phyloP scores from a whole-genome alignment of 2,888 invertebrate genomes.

The Limenitis arthemis region DNA sequence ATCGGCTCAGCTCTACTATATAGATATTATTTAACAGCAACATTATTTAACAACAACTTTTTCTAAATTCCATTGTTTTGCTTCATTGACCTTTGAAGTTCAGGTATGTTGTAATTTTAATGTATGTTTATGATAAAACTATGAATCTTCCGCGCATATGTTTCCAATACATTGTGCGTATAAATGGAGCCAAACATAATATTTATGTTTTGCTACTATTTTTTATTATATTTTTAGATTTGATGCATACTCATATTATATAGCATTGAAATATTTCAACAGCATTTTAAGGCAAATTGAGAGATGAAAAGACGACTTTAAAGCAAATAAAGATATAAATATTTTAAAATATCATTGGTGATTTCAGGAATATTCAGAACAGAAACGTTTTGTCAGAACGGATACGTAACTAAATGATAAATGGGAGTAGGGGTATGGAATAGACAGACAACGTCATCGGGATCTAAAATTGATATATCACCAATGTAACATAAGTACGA shows the following conservation, averaged over 20 bases:
- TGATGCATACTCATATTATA: too few species aligned
- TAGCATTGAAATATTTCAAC: too few species aligned
- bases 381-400: neutral
- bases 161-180: slow-evolving; percentile 1
- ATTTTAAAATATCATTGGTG: too few species aligned
- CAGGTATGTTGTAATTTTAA: neutral
- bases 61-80: neutral
- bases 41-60: too few species aligned
- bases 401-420: slow-evolving; percentile 1
- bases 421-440: slow-evolving; percentile 4
- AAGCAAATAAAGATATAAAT: too few species aligned
- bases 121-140: neutral
- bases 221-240: too few species aligned
- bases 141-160: neutral
- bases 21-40: too few species aligned
- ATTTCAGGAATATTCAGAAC: neutral
- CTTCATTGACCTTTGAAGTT: slow-evolving; percentile 2
- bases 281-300: too few species aligned
- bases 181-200: slow-evolving; percentile 1
- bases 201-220: neutral
- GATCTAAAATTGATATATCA: slow-evolving; percentile 1
- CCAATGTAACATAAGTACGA: neutral
- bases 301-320: too few species aligned
- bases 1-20: too few species aligned
- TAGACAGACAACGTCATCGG: slow-evolving; percentile 1